Evolutionary conservation across 2,888 invertebrate species (phyloP), one percentile per base, ranked within the genome.

Genomic region (Trichacis sp.): DNA sequence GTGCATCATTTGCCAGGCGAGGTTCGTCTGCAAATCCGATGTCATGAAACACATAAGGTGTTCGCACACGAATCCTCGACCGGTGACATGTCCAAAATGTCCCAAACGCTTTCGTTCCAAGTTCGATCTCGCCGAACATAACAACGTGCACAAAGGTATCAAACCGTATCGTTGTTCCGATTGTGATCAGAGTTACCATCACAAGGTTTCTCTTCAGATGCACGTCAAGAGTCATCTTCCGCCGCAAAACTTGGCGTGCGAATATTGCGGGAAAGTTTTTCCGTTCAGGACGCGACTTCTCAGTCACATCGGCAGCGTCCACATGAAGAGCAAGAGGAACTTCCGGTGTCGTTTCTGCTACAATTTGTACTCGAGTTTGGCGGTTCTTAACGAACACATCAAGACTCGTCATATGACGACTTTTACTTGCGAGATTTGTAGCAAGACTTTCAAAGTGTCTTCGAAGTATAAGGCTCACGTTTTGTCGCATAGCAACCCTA

Each of bases 21-120:
- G 81, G 61, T 84, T 84, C 49, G 84, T 84, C 14, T 84, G 84
- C 51, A 84, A 84, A 45, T 83, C 84, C 3, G 84, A 84, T 56
- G 84, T 84, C 2, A 83, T 84, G 81, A 84, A 84, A 48, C 84
- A 84, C 58, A 84, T 84, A 4, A 73, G 84, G 59, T 84, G 83
- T 45, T 83, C 84, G 2, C 84, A 84, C 50, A 84, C 84, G 1
- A 84, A 84, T 73, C 84, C 84, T 1, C 71, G 84, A 30, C 84
- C 84, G 0, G 81, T 84, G 67, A 79, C 79, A 9, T 84, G 84
- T 56, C 81, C 83, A 1, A 83, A 84, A 52, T 84, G 84, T 52
- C 84, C 84, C 2, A 84, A 84, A 55, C 73, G 84, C 62, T 83
- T 84, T 54, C 74, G 84, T 24, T 84, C 84, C 1, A 84, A 84